phyloP scores from a whole-genome alignment of 2,888 invertebrate genomes.

The Lycocerus yunnanus region DNA sequence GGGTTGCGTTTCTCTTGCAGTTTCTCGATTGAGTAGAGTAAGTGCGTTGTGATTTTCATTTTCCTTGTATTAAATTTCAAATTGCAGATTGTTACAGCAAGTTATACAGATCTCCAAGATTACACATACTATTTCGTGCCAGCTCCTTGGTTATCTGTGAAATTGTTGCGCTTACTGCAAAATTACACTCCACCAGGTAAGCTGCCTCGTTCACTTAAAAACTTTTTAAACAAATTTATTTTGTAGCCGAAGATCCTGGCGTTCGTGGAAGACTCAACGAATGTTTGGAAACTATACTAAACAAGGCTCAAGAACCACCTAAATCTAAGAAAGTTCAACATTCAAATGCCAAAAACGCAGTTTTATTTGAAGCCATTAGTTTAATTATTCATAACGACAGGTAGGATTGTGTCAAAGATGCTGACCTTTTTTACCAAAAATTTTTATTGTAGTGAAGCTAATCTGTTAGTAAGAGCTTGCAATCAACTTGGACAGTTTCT shows the following conservation, averaged over 20 bases:
- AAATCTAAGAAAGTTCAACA: constrained; percentile 99
- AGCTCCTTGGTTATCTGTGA: constrained; percentile 99
- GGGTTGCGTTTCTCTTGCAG: constrained; percentile 97
- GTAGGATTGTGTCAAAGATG: constrained; percentile 41
- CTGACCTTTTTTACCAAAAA: not conserved
- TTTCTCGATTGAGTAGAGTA: constrained; percentile 92
- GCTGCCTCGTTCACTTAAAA: not conserved
- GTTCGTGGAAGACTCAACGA: constrained; percentile 95
- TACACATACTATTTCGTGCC: constrained; percentile 99
- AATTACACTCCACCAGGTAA: constrained; percentile 96
- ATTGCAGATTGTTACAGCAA: constrained; percentile 92
- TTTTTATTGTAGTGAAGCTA: constrained; percentile 77
- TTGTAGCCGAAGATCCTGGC: constrained; percentile 85
- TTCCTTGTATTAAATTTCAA: constrained; percentile 3
- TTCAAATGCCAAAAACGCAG: constrained; percentile 99
- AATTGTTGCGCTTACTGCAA: constrained; percentile 91
- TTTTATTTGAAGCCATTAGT: constrained; percentile 99
- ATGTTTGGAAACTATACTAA: constrained; percentile 96
- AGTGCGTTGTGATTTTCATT: constrained; percentile 39
- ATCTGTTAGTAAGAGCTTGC: constrained; percentile 94
- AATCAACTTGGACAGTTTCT: constrained; percentile 99
- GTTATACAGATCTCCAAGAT: constrained; percentile 98
- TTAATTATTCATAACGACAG: constrained; percentile 98
- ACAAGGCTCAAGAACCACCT: constrained; percentile 99
- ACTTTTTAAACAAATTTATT: not conserved